These are phyloP conservation scores for Brachycybe producta DNA, from an alignment of 2,888 invertebrate species.

Conservation along the genomic window DNA sequence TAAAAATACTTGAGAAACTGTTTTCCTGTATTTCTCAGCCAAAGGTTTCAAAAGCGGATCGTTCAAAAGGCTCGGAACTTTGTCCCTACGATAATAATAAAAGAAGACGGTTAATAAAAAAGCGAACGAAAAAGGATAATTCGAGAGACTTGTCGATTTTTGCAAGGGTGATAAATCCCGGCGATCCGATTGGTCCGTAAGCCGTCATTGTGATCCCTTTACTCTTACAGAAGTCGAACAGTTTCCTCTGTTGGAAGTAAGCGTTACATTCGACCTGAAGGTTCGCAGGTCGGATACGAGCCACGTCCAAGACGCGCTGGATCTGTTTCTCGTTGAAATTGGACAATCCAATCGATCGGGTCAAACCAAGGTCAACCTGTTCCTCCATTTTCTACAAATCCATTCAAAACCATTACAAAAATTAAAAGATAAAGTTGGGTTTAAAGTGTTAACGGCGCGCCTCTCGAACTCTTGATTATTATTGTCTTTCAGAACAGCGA, in stretches of 20 bases:
- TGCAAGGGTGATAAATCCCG: conserved; percentile 25
- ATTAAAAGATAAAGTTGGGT: too few relatives aligned
- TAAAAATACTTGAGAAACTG: conserved; percentile 23
- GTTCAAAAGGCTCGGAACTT: conserved; percentile 13
- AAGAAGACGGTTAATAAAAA: too few relatives aligned
- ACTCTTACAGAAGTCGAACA: conserved; percentile 28
- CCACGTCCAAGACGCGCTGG: conserved; percentile 45
- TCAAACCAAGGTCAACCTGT: conserved; percentile 51
- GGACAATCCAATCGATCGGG: conserved; percentile 69
- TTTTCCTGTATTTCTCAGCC: conserved; percentile 23
- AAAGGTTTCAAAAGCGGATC: conserved; percentile 17
- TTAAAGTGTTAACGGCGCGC: too few relatives aligned
- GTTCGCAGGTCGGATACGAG: conserved; percentile 48
- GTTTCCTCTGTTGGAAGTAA: conserved; percentile 31
- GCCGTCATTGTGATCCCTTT: conserved; percentile 30
- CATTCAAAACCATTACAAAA: too few relatives aligned
- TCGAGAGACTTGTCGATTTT: too few relatives aligned
- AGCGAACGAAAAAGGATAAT: too few relatives aligned
- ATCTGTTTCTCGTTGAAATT: conserved; percentile 68
- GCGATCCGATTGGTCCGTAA: conserved; percentile 33
- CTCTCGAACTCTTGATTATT: too few relatives aligned
- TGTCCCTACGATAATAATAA: neutral
- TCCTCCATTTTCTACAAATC: conserved; percentile 49
- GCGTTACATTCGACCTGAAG: conserved; percentile 36
- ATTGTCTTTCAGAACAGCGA: too few relatives aligned